These are phyloP conservation scores for Lacerta agilis DNA, from an alignment of 2,797 vertebrate genomes.

Conservation along the genomic window DNA sequence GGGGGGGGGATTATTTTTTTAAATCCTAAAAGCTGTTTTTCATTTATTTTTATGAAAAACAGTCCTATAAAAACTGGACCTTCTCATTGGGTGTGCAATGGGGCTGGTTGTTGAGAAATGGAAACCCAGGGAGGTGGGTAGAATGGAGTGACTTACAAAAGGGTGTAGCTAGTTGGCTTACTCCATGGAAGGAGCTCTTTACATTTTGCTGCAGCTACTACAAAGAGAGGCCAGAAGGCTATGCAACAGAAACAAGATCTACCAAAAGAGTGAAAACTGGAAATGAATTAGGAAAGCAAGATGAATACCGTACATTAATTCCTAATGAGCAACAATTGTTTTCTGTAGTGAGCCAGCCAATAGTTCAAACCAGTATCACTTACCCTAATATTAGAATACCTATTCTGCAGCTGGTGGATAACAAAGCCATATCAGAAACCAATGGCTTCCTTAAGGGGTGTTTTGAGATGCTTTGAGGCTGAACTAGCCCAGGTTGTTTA, in stretches of 20 bases:
- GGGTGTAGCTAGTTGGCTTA: neutral
- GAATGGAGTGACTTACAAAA: neutral
- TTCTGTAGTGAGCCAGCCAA: neutral
- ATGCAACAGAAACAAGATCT: neutral
- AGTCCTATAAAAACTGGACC: no score
- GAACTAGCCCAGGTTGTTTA: neutral
- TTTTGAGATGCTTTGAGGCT: slow-evolving; percentile 17
- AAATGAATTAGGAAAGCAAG: neutral
- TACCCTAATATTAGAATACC: neutral
- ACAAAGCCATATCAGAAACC: neutral
- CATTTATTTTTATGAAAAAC: no score
- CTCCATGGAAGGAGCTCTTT: neutral
- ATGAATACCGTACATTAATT: neutral
- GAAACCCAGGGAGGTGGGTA: neutral
- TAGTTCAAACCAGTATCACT: neutral
- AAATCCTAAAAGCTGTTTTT: no score
- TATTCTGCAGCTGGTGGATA: slow-evolving; percentile 1
- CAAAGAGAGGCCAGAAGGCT: neutral
- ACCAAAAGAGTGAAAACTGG: neutral
- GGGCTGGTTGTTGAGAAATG: no score
- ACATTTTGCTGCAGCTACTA: neutral
- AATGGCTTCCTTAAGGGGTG: slow-evolving; percentile 12
- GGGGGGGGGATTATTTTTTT: no score
- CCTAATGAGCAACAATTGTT: neutral
- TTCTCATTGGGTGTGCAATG: neutral